Evolutionary conservation across 2,113 vertebrate species (phyloP).

Genomic region (Girardinichthys multiradiatus): DNA sequence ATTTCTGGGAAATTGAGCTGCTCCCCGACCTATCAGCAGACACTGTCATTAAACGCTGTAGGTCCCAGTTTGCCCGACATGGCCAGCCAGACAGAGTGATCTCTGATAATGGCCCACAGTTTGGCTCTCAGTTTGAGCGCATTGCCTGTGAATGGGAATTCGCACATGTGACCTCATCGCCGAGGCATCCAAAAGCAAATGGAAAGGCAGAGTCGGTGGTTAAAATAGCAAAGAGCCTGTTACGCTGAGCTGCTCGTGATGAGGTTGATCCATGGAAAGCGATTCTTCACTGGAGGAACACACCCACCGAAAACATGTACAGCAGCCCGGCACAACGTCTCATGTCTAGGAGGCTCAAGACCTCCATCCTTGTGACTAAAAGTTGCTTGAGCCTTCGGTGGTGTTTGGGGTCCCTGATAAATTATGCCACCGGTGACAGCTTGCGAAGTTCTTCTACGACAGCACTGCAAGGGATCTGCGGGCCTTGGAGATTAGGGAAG

Average conservation of each 20-base stretch:
- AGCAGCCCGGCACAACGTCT: not conserved
- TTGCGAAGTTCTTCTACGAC: not conserved
- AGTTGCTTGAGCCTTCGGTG: not conserved
- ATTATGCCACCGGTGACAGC: not conserved
- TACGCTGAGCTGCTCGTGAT: not conserved
- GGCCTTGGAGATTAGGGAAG: not conserved
- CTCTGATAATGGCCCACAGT: not conserved
- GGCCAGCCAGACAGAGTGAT: not conserved
- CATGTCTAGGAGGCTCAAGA: not conserved
- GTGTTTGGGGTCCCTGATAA: not conserved
- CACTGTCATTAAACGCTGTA: not conserved
- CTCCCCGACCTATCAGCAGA: not conserved
- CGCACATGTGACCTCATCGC: not conserved
- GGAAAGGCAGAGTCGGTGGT: slow-evolving; percentile 1
- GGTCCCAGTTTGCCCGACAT: not conserved
- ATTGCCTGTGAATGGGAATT: not conserved
- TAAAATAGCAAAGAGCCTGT: not conserved
- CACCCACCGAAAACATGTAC: not conserved
- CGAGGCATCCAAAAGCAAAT: not conserved
- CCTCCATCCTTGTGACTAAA: not conserved
- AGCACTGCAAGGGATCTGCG: not conserved
- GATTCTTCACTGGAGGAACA: not conserved
- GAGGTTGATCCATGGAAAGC: not conserved
- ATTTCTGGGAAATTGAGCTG: not conserved
- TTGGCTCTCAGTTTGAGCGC: not conserved